phyloP scores from a whole-genome alignment of 2,888 invertebrate species.

The Tolmerus cingulatus region DNA sequence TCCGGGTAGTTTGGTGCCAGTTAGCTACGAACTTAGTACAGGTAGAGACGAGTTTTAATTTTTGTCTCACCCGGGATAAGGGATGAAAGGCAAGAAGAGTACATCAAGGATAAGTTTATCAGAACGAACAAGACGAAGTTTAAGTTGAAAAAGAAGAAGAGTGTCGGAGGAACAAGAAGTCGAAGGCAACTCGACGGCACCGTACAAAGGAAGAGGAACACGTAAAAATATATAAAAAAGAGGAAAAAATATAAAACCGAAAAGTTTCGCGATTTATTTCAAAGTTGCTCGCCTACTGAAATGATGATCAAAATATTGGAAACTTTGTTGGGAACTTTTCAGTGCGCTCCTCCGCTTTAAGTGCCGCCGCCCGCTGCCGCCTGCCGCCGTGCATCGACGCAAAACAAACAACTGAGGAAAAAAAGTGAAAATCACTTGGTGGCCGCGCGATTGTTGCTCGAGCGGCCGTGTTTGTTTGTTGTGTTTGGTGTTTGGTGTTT shows the following conservation, averaged over 20 bases:
- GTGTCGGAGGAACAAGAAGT: slow-evolving; percentile 44
- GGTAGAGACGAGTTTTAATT: slow-evolving; percentile 64
- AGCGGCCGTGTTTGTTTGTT: background rate
- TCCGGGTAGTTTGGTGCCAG: slow-evolving; percentile 62
- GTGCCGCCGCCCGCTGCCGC: background rate
- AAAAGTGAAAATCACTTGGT: background rate
- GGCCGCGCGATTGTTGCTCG: background rate
- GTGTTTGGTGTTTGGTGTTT: slow-evolving; percentile 9
- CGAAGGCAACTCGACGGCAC: slow-evolving; percentile 20
- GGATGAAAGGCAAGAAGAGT: slow-evolving; percentile 43
- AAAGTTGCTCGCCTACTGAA: slow-evolving; percentile 50
- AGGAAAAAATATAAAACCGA: slow-evolving; percentile 37
- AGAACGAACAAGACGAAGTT: slow-evolving; percentile 47
- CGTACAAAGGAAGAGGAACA: slow-evolving; percentile 30
- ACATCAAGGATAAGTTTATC: slow-evolving; percentile 46
- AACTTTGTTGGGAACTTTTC: slow-evolving; percentile 51
- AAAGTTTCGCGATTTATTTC: slow-evolving; percentile 52
- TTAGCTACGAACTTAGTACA: slow-evolving; percentile 66
- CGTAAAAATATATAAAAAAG: slow-evolving; percentile 17
- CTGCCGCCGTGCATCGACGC: background rate
- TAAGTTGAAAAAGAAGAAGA: slow-evolving; percentile 43
- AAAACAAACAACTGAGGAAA: background rate
- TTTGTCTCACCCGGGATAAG: slow-evolving; percentile 58
- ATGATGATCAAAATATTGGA: slow-evolving; percentile 52
- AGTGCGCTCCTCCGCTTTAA: slow-evolving; percentile 48